Conservation (phyloP, 2,888 invertebrate genomes). For the Hyppa rectilinea region DNA sequence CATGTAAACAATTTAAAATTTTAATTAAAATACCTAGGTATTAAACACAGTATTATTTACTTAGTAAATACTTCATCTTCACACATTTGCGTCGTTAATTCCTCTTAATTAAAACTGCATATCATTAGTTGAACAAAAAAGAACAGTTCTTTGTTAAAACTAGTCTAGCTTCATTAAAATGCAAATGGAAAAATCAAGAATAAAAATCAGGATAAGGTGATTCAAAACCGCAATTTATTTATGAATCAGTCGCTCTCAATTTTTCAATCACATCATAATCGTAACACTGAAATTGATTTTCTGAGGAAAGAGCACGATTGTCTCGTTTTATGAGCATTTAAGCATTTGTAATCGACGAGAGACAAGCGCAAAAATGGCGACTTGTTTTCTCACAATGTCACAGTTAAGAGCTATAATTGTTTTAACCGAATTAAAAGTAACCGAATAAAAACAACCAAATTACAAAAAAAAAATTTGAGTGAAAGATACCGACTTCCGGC, state of each 20-base stretch:
- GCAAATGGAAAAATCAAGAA: slow-evolving; percentile 4
- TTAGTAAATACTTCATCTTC: slow-evolving; percentile 25
- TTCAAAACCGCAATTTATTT: not conserved
- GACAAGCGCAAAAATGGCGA: not conserved
- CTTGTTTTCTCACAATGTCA: not conserved
- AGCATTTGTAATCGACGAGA: not conserved
- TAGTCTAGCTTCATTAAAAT: slow-evolving; percentile 17
- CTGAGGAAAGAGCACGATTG: not conserved
- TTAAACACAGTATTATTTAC: slow-evolving; percentile 10
- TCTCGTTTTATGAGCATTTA: not conserved
- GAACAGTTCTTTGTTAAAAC: slow-evolving; percentile 12
- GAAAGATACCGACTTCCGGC: no score
- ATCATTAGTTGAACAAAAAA: not conserved
- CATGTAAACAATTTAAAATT: slow-evolving; percentile 17
- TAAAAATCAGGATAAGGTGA: not conserved
- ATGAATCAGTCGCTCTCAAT: slow-evolving; percentile 1
- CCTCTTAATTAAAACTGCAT: slow-evolving; percentile 21
- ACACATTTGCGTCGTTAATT: slow-evolving; percentile 13
- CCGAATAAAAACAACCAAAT: no score
- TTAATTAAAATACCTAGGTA: slow-evolving; percentile 17
- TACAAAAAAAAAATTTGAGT: no score
- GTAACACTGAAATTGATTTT: not conserved
- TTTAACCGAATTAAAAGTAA: no score
- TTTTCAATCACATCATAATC: not conserved
- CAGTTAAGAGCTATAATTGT: not conserved